phyloP scores from a whole-genome alignment of 2,888 invertebrate species.

The Colostygia pectinataria region DNA sequence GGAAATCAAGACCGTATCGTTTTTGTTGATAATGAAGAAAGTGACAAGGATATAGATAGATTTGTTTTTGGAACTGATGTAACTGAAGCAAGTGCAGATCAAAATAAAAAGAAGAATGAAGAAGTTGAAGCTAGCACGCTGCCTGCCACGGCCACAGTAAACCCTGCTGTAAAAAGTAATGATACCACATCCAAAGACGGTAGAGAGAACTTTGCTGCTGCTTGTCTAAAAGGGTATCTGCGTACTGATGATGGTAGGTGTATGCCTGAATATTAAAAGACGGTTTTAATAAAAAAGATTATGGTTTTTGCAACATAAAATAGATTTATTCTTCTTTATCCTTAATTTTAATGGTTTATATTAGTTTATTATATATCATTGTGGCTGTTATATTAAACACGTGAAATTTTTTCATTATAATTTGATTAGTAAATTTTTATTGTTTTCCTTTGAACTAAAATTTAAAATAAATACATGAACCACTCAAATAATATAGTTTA shows the following conservation, averaged over 20 bases:
- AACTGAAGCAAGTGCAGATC: neutral
- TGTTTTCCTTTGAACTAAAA: too few relatives aligned
- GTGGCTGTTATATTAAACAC: too few relatives aligned
- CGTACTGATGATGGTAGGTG: constrained; percentile 67
- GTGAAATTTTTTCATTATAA: too few relatives aligned
- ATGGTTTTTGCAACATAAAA: too few relatives aligned
- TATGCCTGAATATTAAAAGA: constrained; percentile 40
- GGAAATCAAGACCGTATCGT: constrained; percentile 19
- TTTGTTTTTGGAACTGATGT: neutral
- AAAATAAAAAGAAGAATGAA: too few relatives aligned
- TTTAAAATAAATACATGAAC: too few relatives aligned
- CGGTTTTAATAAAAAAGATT: too few relatives aligned
- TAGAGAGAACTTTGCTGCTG: constrained; percentile 57
- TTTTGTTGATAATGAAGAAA: constrained; percentile 32
- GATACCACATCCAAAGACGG: constrained; percentile 48
- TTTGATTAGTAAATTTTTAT: too few relatives aligned
- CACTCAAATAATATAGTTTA: too few relatives aligned
- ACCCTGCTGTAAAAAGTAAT: constrained; percentile 23
- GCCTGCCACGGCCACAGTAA: constrained; percentile 24
- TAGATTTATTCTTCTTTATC: neutral
- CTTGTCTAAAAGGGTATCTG: constrained; percentile 56
- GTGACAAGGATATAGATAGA: neutral
- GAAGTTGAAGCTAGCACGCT: constrained; percentile 16
- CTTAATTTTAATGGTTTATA: too few relatives aligned
- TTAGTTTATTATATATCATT: too few relatives aligned